Base-by-base conservation (phyloP, 2,888 invertebrate genomes). In the Trachelus troglodyta region DNA sequence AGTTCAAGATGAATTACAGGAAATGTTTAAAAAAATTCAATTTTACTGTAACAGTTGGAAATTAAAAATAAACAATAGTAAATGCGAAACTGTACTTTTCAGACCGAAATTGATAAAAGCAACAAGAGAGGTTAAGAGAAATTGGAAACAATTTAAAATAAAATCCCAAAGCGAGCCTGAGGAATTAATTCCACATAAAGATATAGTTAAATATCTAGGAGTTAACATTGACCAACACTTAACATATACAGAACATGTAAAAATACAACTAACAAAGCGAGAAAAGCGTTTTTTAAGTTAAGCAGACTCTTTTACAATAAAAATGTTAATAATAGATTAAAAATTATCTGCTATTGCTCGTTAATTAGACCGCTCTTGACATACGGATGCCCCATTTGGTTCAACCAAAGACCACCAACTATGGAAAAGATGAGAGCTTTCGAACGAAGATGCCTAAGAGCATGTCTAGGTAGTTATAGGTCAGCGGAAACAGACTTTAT, bases 341-440 rank as follows among this genome's bases (percentile, higher is more conserved):
- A 84, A 80, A 69, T 83, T 1, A 73, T 84, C 0, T 83, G 81
- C 30, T 85, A 84, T 23, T 56, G 79, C 69, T 4, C 80, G 15
- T 30, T 86, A 6, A 75, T 85, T 0, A 76, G 84, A 35, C 83
- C 84, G 0, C 81, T 85, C 0, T 1, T 83, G 0, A 84, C 84
- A 0, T 85, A 85, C 12, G 83, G 76, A 0, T 82, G 80, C 33
- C 80, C 69, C 0, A 79, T 82, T 0, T 85, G 83, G 81, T 83
- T 75, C 34, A 83, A 81, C n/a, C 78, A 83, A 0, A 40, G 75
- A 12, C 79, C 82, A 0, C 34, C 78, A 0, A 11, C 75, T 1
- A 82, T 83, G 81, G 81, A 84, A 77, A 82, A 81, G 40, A 1
- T 83, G 0, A 35, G 83, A 40, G 4, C 73, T 0, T 82, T 84